Evolutionary conservation across 2,888 invertebrate genomes (phyloP), one percentile per base, ranked within the genome.

Genomic region (Biston betularia): DNA sequence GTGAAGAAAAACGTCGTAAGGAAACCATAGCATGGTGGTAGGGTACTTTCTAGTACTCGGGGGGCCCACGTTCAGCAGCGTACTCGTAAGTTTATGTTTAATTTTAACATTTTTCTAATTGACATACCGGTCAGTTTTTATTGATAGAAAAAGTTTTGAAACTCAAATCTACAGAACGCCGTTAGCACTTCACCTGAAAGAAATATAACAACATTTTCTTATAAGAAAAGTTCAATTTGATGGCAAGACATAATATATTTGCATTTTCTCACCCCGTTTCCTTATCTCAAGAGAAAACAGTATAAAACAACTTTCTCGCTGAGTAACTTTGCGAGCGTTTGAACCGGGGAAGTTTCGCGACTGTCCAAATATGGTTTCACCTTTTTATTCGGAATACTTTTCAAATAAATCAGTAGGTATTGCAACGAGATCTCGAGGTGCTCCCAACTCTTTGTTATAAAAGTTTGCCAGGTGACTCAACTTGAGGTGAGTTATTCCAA

Each of bases 341-440:
- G 55, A 68, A 60, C 63, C 56, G 57, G 34, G 24, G 54, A 68
- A 57, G 64, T 64, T 64, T 68, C 46, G 34, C 33, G 58, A 67
- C 63, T 61, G 61, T 68, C 63, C 68, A 64, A 68, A 68, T 64
- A 64, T 61, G 68, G 68, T 53, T 57, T 57, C 60, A 68, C 64
- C 60, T 65, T 65, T 65, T 64, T 56, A 63, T 67, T 68, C 57
- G 7, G 64, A 56, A 52, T 46, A 68, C 63, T 68, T 68, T 68
- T 61, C 45, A 56, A 64, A 68, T 68, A 68, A 68, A 68, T 68
- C 68, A 64, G 64, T 57, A 44, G 58, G 61, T 64, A 56, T 53
- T 68, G 63, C 67, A 58, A 55, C 45, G 64, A 64, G 54, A 50
- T 59, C 42, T 59, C 11, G 48, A 65, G 57, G 52, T 54, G 40